Percentiles rank a stretch among this genome's conserved stretches.
Conservation (phyloP, 2,888 invertebrate species). For the Nemoura dubitans region DNA sequence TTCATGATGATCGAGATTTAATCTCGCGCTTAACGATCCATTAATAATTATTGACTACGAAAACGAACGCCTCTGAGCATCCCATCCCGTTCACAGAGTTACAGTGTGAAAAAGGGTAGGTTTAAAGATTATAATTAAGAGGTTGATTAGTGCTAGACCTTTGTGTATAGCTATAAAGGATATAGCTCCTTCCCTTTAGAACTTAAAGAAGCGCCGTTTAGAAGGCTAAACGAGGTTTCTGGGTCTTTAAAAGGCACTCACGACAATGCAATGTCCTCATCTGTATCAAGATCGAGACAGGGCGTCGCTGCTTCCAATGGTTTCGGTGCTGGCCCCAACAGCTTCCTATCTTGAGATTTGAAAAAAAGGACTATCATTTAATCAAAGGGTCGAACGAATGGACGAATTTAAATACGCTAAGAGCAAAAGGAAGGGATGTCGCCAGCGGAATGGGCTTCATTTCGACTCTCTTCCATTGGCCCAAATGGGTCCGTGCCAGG, state of each 20-base stretch:
- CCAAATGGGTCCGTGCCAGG: not conserved
- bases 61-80: not conserved
- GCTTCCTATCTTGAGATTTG: not conserved
- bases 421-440: no score
- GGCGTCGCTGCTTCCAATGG: not conserved
- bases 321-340: not conserved
- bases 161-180: no score
- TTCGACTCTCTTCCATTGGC: not conserved
- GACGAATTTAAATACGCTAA: no score
- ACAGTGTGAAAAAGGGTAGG: not conserved
- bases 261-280: conserved; percentile 3
- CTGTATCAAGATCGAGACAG: not conserved
- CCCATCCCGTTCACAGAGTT: not conserved
- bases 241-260: not conserved
- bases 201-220: not conserved
- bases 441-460: not conserved
- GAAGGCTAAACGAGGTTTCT: not conserved
- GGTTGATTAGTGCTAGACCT: conserved; percentile 7
- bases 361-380: not conserved
- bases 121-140: not conserved
- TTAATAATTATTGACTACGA: not conserved
- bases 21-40: not conserved
- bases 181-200: not conserved
- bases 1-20: not conserved
- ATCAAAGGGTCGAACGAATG: not conserved